Conservation (phyloP, 2,113 vertebrate species). For the Tringa solitaria region DNA sequence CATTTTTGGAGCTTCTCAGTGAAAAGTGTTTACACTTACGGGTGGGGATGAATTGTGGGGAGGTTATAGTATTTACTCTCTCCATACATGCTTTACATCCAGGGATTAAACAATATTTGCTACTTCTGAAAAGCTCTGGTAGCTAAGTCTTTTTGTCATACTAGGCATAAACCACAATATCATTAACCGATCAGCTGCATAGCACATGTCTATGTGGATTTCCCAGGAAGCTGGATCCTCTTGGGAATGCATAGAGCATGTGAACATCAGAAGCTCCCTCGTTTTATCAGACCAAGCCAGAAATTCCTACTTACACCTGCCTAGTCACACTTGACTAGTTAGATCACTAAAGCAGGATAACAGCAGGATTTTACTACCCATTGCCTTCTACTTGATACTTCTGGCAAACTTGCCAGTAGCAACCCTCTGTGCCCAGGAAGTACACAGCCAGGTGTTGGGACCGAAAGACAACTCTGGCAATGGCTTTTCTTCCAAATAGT, state of each 20-base stretch:
- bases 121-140: neutral
- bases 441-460: neutral
- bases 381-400: neutral
- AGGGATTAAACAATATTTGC: neutral
- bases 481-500: neutral
- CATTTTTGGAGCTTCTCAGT: neutral
- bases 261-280: neutral
- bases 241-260: neutral
- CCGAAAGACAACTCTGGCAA: neutral
- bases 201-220: rapidly evolving
- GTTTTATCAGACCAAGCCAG: neutral
- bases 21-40: neutral
- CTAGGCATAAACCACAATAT: neutral
- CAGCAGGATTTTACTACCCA: neutral
- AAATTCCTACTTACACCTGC: neutral
- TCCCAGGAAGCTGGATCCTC: neutral
- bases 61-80: neutral
- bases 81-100: neutral
- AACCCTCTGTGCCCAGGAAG: neutral
- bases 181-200: neutral
- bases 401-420: neutral
- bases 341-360: neutral
- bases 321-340: neutral
- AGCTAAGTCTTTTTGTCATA: neutral
- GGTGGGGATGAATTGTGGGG: neutral